Conservation (phyloP, 37 sponge, comb jelly and placozoan species). For the Beroe forskalii region DNA sequence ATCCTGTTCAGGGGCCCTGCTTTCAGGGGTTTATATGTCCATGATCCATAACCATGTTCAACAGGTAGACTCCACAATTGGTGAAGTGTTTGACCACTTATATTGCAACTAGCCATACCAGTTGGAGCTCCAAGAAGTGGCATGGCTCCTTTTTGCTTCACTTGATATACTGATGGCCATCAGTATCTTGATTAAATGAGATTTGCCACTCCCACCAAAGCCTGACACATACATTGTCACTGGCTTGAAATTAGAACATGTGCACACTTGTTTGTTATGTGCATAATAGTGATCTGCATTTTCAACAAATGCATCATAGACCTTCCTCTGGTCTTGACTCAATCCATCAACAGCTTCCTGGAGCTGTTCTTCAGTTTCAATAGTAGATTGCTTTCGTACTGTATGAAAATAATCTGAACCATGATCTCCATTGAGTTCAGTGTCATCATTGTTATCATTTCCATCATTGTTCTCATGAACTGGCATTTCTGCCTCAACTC, state of each 20-base stretch:
- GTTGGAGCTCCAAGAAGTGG: neutral
- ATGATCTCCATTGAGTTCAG: neutral
- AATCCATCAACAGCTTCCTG: neutral
- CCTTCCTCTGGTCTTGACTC: neutral
- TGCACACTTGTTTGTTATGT: neutral
- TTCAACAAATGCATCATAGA: neutral
- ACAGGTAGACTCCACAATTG: neutral
- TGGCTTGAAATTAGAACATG: neutral
- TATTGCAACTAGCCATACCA: neutral
- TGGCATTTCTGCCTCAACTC: too few relatives aligned
- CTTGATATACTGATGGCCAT: neutral
- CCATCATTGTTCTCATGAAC: too few relatives aligned
- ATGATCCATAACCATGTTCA: too few relatives aligned
- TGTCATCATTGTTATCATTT: neutral
- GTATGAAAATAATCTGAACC: neutral
- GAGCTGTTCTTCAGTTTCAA: neutral
- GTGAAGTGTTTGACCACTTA: neutral
- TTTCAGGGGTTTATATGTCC: slow-evolving; percentile 63
- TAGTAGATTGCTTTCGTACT: neutral
- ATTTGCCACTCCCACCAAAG: neutral
- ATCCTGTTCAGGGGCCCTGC: slow-evolving; percentile 70
- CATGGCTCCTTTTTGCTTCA: neutral
- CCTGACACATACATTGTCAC: neutral
- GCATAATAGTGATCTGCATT: neutral
- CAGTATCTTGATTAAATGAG: neutral